Evolutionary conservation across 2,888 invertebrate species (phyloP), one percentile per base, ranked within the genome.

Genomic region (Rhodophaea formosa): DNA sequence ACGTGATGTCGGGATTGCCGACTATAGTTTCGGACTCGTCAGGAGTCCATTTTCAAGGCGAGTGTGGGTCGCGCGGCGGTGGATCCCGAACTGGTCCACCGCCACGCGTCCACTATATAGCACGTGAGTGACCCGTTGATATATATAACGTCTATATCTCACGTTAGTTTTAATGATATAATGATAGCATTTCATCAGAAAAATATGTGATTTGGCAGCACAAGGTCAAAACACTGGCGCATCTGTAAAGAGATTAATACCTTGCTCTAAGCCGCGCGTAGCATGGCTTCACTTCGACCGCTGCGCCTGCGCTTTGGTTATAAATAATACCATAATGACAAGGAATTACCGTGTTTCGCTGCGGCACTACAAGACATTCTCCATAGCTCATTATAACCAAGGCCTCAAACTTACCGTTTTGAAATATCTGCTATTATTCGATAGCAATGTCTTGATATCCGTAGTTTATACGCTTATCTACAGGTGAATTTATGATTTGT

Each of bases 261-360:
- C 35, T 57, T 55, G 60, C 65, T 77, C 76, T 79, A 69, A 78
- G 75, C 61, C 56, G 58, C 65, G 62, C 59, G 61, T 65, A 65
- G 72, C 77, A 74, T 75, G 75, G 69, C 66, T 71, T 72, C 70
- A 73, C 71, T 77, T 74, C 71, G 71, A 71, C 39, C 64, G 64
- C 64, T 75, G 79, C 78, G 80, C 77, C 69, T 65, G 77, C 69
- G 71, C 77, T 71, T 77, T 67, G 80, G 82, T 84, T 90, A 89
- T 89, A 88, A 90, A 88, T 90, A 89, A 88, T 84, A 79, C 80
- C 69, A 77, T 90, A 90, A 90, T 89, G 89, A 89, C 89, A 88
- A 89, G 87, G 82, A 86, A 88, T 89, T 89, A 88, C 88, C 79
- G 79, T 81, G 82, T 80, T 84, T 63, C 68, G 67, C 84, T 79